Evolutionary conservation across 2,888 invertebrate species (phyloP).

Genomic region (Trissolcus brochymenae): DNA sequence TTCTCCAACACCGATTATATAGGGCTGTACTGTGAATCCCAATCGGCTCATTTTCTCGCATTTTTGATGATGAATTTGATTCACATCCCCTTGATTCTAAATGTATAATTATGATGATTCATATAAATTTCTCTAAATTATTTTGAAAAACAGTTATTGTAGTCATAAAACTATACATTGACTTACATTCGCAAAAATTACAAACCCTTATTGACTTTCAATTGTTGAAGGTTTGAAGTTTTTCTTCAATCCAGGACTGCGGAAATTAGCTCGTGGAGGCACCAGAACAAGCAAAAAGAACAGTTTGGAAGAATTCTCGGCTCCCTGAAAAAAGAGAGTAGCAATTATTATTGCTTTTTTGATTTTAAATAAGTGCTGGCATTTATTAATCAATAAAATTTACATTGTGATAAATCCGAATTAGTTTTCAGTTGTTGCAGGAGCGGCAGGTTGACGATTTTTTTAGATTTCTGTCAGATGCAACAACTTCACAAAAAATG

Average conservation of each 20-base stretch:
- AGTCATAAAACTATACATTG: too few relatives aligned
- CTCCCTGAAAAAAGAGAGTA: background rate
- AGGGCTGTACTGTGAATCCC: conserved; percentile 20
- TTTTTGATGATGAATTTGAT: background rate
- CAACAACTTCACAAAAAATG: background rate
- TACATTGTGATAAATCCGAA: background rate
- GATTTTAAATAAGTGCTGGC: too few relatives aligned
- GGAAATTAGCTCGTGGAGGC: conserved; percentile 17
- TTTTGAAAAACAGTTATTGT: too few relatives aligned
- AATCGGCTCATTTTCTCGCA: background rate
- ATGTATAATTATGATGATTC: too few relatives aligned
- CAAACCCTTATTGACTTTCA: conserved; percentile 15
- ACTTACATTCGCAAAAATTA: too few relatives aligned
- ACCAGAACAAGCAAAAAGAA: conserved; percentile 15
- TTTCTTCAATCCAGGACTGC: conserved; percentile 14
- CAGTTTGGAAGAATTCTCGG: background rate
- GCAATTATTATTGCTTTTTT: background rate
- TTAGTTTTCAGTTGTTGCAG: background rate
- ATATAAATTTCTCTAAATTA: too few relatives aligned
- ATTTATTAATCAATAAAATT: background rate
- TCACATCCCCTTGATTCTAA: background rate
- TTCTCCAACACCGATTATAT: conserved; percentile 3
- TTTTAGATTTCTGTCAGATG: background rate
- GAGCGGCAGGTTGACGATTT: background rate
- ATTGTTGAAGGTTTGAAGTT: conserved; percentile 18